Conservation (phyloP, 2,888 invertebrate genomes). For the Epiblema foenella region DNA sequence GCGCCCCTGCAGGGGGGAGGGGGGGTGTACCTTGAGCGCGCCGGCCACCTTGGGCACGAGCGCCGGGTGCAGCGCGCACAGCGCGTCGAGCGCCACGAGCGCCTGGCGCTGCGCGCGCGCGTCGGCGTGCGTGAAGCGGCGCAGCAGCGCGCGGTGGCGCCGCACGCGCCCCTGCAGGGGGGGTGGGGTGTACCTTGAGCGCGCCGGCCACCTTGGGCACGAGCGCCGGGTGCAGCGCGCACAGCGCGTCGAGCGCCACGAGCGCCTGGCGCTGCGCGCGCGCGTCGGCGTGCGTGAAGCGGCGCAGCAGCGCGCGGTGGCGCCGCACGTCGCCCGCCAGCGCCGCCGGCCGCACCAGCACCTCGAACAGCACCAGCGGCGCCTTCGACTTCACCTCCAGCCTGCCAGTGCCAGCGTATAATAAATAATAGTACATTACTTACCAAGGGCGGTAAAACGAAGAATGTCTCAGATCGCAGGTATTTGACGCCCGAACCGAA, state of each 20-base stretch:
- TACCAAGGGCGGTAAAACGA: no score
- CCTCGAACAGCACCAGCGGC: conserved; percentile 96
- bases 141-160: conserved; percentile 86
- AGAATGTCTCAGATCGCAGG: no score
- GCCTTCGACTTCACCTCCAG: conserved; percentile 98
- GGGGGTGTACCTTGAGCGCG: conserved; percentile 58
- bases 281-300: conserved; percentile 91
- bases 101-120: conserved; percentile 95
- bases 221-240: conserved; percentile 91
- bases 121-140: conserved; percentile 92
- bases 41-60: conserved; percentile 90
- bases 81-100: conserved; percentile 97
- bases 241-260: conserved; percentile 97
- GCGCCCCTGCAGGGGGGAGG: no score
- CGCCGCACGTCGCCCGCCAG: conserved; percentile 89
- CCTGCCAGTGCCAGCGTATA: conserved; percentile 62
- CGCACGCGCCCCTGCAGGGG: neutral
- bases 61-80: conserved; percentile 91
- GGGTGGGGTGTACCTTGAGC: conserved; percentile 91
- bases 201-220: conserved; percentile 95
- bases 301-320: conserved; percentile 88
- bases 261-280: conserved; percentile 96
- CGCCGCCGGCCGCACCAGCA: conserved; percentile 89
- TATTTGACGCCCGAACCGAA: no score
- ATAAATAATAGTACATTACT: no score